These are phyloP conservation scores for Cryptus armator DNA, from an alignment of 2,888 invertebrate genomes.

Conservation along the genomic window DNA sequence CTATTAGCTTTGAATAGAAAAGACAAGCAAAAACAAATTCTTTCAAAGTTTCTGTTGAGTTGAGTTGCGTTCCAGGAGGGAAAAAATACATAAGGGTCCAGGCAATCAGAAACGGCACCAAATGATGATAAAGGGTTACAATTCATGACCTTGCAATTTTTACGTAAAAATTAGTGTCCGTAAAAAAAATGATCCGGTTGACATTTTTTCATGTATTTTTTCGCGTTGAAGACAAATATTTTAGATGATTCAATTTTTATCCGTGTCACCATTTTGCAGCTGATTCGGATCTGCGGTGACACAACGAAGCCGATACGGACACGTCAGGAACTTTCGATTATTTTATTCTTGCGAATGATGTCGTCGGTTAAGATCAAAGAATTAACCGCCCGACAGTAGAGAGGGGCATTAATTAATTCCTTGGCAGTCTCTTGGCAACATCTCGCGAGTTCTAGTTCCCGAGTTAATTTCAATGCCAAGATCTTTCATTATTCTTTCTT, in stretches of 20 bases:
- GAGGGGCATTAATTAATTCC: conserved; percentile 36
- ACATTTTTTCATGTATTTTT: no score
- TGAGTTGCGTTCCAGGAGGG: no score
- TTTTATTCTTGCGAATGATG: neutral
- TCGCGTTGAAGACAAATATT: no score
- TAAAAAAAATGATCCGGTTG: no score
- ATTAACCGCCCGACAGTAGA: neutral
- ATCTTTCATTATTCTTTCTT: conserved; percentile 34
- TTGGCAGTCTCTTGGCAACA: neutral
- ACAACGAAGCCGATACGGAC: neutral
- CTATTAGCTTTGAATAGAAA: no score
- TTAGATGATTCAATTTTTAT: neutral
- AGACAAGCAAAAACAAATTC: no score
- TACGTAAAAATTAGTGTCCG: no score
- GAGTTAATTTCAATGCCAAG: conserved; percentile 35
- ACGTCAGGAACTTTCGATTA: neutral
- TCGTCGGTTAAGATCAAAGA: conserved; percentile 20
- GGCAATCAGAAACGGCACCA: no score
- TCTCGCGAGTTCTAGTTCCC: neutral
- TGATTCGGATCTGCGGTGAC: neutral
- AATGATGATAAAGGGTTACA: no score
- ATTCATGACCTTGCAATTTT: no score
- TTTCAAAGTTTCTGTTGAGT: no score
- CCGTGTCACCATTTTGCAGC: neutral
- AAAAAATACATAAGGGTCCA: no score